phyloP scores from a whole-genome alignment of 1,140 invertebrate genomes.

The Pinna nobilis region DNA sequence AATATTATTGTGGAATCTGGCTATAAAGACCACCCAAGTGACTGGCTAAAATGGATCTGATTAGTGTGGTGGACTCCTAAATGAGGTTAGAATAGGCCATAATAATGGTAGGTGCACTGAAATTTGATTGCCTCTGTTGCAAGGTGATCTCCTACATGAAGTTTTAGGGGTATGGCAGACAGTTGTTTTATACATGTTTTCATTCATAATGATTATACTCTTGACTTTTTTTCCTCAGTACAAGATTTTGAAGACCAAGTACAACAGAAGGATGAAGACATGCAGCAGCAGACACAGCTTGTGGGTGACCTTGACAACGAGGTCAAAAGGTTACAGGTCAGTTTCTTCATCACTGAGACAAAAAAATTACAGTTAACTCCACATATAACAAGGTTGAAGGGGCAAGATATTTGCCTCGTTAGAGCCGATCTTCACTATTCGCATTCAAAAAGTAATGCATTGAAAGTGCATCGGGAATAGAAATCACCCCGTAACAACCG shows the following conservation, averaged over 20 bases:
- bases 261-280: slow-evolving; percentile 54
- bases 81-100: slow-evolving; percentile 65
- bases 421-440: no score
- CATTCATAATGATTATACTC: neutral
- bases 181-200: neutral
- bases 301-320: slow-evolving; percentile 60
- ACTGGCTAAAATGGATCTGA: slow-evolving; percentile 54
- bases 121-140: neutral
- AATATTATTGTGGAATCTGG: no score
- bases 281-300: slow-evolving; percentile 57
- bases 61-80: slow-evolving; percentile 54
- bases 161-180: neutral
- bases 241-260: slow-evolving; percentile 63
- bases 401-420: no score
- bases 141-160: neutral
- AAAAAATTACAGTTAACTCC: no score
- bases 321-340: slow-evolving; percentile 58
- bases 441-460: no score
- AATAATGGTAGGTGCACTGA: slow-evolving; percentile 59
- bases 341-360: no score
- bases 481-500: no score
- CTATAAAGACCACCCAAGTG: no score
- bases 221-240: slow-evolving; percentile 40
- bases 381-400: no score
- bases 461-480: no score